These are phyloP conservation scores for Bungarus multicinctus DNA, from an alignment of 2,113 vertebrate genomes.

Conservation along the genomic window DNA sequence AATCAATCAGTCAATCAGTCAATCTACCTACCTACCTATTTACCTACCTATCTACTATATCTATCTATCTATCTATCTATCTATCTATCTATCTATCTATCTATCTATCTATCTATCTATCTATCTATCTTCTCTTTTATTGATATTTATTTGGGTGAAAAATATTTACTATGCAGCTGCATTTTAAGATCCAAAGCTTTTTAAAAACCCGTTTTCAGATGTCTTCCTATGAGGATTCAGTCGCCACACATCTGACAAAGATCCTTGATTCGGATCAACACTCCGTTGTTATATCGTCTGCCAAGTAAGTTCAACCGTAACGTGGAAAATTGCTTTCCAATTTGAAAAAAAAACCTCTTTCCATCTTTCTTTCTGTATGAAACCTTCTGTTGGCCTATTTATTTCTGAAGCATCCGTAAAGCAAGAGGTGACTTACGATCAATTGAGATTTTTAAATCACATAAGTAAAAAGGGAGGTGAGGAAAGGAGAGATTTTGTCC, in stretches of 20 bases:
- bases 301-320: slow-evolving; percentile 80
- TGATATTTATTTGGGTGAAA: neutral
- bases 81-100: neutral
- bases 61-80: too few species aligned
- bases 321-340: neutral
- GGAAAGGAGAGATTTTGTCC: neutral
- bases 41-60: too few species aligned
- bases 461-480: neutral
- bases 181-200: neutral
- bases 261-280: slow-evolving; percentile 96
- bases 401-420: fast-evolving
- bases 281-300: slow-evolving; percentile 91
- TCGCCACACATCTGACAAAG: slow-evolving; percentile 92
- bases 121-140: neutral
- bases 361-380: neutral
- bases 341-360: neutral
- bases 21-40: too few species aligned
- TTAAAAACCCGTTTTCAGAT: slow-evolving; percentile 77
- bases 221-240: slow-evolving; percentile 91
- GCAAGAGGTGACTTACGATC: neutral
- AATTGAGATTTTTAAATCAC: neutral
- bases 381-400: neutral
- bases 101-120: neutral
- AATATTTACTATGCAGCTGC: neutral
- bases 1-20: too few species aligned